Evolutionary conservation across 30 jellyfish, hydroid and myxozoan species (phyloP).

Genomic region (Chrysaora quinquecirrha): DNA sequence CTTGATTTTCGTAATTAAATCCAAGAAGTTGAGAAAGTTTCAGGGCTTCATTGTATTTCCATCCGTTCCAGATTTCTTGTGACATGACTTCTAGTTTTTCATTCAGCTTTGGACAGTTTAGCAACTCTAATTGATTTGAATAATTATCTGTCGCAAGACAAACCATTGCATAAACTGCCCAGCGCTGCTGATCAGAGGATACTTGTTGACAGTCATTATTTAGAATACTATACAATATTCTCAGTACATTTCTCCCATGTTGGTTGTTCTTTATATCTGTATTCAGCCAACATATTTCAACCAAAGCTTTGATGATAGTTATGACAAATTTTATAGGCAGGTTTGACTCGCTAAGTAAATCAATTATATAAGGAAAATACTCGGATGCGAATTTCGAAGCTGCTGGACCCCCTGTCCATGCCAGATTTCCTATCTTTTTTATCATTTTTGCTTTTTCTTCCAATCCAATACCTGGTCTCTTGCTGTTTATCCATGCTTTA

Average conservation of each 20-base stretch:
- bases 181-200: conserved; percentile 23
- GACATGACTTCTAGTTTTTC: conserved; percentile 17
- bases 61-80: conserved; percentile 25
- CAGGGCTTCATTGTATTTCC: conserved; percentile 54
- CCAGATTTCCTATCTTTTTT: conserved; percentile 23
- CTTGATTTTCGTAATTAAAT: not conserved
- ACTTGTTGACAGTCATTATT: not conserved
- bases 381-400: conserved; percentile 44
- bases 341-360: conserved; percentile 20
- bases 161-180: conserved; percentile 65
- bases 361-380: conserved; percentile 8
- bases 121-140: conserved; percentile 11
- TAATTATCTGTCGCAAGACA: conserved; percentile 38
- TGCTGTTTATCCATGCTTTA: conserved; percentile 19
- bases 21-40: conserved; percentile 36
- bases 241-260: not conserved
- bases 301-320: conserved; percentile 26
- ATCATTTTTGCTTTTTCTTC: conserved; percentile 21
- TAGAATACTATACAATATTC: conserved; percentile 8
- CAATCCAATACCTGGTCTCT: not conserved
- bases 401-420: conserved; percentile 63
- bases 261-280: conserved; percentile 20
- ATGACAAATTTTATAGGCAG: conserved; percentile 7
- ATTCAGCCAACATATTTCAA: conserved; percentile 46
- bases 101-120: conserved; percentile 14